Conservation (phyloP, 2,113 vertebrate species). For the Phrynocephalus versicolor region DNA sequence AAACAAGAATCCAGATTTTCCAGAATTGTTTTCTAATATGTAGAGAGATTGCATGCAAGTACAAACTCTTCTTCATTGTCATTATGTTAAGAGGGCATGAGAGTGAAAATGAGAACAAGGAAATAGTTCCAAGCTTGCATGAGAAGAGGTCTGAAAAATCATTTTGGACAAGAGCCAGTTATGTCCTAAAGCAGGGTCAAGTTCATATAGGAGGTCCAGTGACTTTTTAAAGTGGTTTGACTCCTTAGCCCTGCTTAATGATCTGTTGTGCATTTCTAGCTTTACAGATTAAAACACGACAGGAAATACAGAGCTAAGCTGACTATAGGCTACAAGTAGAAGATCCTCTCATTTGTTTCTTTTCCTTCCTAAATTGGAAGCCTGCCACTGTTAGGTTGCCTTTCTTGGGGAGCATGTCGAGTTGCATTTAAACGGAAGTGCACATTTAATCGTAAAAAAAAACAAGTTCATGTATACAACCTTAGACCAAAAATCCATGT, state of each 20-base stretch:
- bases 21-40: no score
- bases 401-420: not conserved
- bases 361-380: not conserved
- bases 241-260: not conserved
- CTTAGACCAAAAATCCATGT: no score
- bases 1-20: no score
- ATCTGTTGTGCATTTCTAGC: not conserved
- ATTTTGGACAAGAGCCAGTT: not conserved
- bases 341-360: not conserved
- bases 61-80: no score
- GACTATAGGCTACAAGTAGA: not conserved
- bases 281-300: not conserved
- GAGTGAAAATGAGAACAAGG: not conserved
- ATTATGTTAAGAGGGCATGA: not conserved
- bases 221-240: not conserved
- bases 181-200: not conserved
- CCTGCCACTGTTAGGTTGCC: not conserved
- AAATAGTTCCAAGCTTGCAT: not conserved
- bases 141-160: not conserved
- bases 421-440: not conserved
- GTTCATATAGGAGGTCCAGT: not conserved
- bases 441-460: not conserved
- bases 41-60: no score
- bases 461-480: no score
- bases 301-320: not conserved